Conservation (phyloP, 2,113 vertebrate genomes). For the Rhinichthys klamathensis region DNA sequence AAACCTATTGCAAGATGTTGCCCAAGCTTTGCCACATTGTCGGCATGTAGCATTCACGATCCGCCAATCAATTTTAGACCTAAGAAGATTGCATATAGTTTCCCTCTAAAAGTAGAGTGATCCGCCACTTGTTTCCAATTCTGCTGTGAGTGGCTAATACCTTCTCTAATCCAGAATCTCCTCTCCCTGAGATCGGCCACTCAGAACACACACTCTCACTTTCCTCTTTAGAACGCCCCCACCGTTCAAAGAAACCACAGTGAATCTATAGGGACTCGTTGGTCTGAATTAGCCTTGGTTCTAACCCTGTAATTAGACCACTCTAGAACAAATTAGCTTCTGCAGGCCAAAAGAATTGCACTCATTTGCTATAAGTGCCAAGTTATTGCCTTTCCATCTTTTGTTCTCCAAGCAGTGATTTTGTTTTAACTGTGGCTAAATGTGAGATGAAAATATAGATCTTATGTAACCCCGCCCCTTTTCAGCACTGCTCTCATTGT, state of each 20-base stretch:
- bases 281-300: constrained; percentile 34
- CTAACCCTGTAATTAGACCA: constrained; percentile 42
- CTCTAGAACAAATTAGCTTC: constrained; percentile 44
- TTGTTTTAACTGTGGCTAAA: not conserved
- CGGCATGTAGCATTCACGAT: not conserved
- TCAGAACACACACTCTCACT: not conserved
- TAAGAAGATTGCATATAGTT: not conserved
- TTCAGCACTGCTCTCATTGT: too few species aligned
- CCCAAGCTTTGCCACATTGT: not conserved
- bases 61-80: constrained; percentile 17
- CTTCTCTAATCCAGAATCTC: not conserved
- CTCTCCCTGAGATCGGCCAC: not conserved
- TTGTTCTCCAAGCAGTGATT: not conserved
- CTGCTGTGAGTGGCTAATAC: not conserved
- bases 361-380: not conserved
- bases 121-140: not conserved
- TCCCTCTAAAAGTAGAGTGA: not conserved
- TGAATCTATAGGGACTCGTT: constrained; percentile 33
- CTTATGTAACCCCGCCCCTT: too few species aligned
- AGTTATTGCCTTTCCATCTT: not conserved
- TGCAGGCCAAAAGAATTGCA: constrained; percentile 40
- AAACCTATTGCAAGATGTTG: constrained; percentile 14
- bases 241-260: not conserved
- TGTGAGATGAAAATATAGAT: not conserved
- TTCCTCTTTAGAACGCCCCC: constrained; percentile 34